A percentile compares a stretch with the other conserved stretches of the same genome.
phyloP scores from a whole-genome alignment of 2,113 vertebrate genomes.

The Catagonus wagneri region DNA sequence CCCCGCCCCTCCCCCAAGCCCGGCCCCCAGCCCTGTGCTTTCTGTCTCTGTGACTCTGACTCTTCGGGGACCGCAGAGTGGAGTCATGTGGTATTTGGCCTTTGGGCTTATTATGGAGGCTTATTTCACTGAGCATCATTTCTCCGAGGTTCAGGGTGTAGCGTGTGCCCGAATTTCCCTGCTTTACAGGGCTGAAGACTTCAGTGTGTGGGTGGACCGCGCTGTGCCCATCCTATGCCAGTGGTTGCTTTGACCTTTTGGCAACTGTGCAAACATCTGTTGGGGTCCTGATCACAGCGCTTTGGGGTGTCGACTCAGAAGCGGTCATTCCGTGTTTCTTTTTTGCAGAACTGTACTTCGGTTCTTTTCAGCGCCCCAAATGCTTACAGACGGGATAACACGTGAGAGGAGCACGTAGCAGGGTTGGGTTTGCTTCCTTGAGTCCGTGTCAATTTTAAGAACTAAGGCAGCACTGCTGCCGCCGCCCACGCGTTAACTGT shows the following conservation, averaged over 20 bases:
- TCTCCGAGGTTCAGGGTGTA: neutral
- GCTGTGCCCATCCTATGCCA: accelerated
- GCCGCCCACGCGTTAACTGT: accelerated
- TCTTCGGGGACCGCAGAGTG: accelerated
- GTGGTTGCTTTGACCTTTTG: neutral
- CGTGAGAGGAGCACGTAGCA: accelerated
- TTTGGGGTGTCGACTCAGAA: neutral
- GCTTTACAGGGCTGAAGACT: neutral
- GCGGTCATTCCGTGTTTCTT: neutral
- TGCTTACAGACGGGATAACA: too few relatives aligned
- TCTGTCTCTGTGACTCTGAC: neutral
- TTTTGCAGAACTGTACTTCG: neutral
- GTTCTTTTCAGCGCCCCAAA: neutral
- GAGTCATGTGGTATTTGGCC: neutral
- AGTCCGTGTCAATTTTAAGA: accelerated
- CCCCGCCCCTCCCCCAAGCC: neutral
- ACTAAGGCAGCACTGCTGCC: neutral
- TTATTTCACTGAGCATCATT: accelerated
- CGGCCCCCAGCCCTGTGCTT: neutral
- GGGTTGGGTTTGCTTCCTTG: neutral
- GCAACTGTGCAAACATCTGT: accelerated
- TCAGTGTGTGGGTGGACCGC: neutral
- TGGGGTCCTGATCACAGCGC: neutral
- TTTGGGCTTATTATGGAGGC: neutral
- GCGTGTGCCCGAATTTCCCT: neutral